Percentiles rank a stretch among this genome's conserved stretches.
phyloP scores from a whole-genome alignment of 2,797 vertebrate species.

The Iguana delicatissima region DNA sequence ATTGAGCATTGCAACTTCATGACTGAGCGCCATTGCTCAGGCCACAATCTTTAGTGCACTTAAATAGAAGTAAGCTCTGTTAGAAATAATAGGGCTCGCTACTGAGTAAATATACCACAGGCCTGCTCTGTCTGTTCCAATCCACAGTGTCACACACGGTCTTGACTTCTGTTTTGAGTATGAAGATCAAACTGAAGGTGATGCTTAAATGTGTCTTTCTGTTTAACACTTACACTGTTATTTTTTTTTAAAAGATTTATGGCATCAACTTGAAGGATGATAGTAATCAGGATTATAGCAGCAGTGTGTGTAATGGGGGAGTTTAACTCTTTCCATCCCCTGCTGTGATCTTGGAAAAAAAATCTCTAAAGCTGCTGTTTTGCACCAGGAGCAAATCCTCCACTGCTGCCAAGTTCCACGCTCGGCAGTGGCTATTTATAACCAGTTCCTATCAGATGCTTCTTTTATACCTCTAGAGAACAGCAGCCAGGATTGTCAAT shows the following conservation, averaged over 20 bases:
- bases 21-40: neutral
- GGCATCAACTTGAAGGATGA: neutral
- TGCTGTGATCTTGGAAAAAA: neutral
- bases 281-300: neutral
- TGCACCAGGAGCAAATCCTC: neutral
- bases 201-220: too few relatives aligned
- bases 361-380: neutral
- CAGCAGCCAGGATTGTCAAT: neutral
- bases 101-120: neutral
- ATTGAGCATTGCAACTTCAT: neutral
- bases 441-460: neutral
- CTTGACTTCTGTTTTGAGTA: too few relatives aligned
- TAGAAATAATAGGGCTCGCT: too few relatives aligned
- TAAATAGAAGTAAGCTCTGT: neutral
- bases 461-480: neutral
- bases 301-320: too few relatives aligned
- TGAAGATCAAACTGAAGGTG: too few relatives aligned
- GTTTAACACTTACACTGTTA: neutral
- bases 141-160: neutral
- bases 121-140: neutral
- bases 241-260: neutral
- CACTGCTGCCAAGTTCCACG: neutral
- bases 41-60: neutral
- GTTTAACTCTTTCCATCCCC: neutral
- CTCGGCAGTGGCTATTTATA: neutral